Conservation (phyloP, 53 echinoderm and acorn worm genomes). For the Echinometra lucunter region DNA sequence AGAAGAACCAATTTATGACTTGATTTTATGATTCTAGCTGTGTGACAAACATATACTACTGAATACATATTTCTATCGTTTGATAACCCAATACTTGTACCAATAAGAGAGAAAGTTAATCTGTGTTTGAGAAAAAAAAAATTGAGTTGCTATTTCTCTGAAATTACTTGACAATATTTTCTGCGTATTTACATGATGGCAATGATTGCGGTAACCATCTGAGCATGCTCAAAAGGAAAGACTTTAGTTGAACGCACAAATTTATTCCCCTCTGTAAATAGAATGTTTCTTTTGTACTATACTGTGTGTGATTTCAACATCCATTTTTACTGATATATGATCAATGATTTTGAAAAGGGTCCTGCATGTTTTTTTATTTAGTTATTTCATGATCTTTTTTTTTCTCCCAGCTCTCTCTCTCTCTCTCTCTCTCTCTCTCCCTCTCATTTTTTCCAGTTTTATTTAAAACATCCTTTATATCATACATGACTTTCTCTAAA, state of each 20-base stretch:
- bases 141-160: neutral
- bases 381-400: neutral
- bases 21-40: neutral
- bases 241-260: neutral
- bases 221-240: neutral
- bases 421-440: conserved; percentile 22
- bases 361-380: neutral
- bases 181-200: neutral
- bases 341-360: neutral
- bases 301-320: conserved; percentile 55
- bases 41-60: neutral
- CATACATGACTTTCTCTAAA: neutral
- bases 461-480: neutral
- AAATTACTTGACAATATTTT: neutral
- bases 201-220: too few relatives aligned
- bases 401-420: neutral
- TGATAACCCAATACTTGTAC: neutral
- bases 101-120: neutral
- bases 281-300: conserved; percentile 21
- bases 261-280: neutral
- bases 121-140: neutral
- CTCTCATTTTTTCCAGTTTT: neutral
- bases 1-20: neutral
- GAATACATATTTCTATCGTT: neutral
- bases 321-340: conserved; percentile 32